phyloP scores from a whole-genome alignment of 2,113 vertebrate genomes.

The Ictidomys tridecemlineatus region DNA sequence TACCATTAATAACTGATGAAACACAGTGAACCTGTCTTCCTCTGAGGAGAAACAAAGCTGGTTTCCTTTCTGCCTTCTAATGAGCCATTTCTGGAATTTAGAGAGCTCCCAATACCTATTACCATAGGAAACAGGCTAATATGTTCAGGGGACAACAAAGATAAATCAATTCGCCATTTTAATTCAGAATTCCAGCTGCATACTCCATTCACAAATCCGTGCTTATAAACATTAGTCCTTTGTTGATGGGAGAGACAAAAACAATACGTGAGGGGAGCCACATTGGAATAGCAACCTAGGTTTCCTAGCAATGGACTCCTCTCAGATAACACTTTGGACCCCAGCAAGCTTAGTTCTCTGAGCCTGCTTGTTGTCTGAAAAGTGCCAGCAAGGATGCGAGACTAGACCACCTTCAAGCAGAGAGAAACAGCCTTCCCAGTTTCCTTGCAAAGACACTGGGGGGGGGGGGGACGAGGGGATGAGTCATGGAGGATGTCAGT shows the following conservation, averaged over 20 bases:
- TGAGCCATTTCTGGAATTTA: conserved; percentile 25
- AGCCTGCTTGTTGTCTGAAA: conserved; percentile 13
- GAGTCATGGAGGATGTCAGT: not conserved
- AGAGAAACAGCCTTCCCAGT: conserved; percentile 10
- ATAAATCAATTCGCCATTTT: conserved; percentile 41
- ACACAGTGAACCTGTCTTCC: conserved; percentile 37
- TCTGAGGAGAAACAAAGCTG: conserved; percentile 17
- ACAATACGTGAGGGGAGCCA: not conserved
- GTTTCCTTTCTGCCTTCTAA: conserved; percentile 43
- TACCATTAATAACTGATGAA: conserved; percentile 31
- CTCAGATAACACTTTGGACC: not conserved
- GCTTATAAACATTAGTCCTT: conserved; percentile 45
- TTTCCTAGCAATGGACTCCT: conserved; percentile 41
- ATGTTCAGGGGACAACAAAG: conserved; percentile 43
- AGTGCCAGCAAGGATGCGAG: not conserved
- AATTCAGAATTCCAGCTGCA: conserved; percentile 25
- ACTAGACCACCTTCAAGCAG: not conserved
- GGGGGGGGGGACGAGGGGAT: not conserved
- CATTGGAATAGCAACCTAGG: not conserved
- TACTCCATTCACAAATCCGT: conserved; percentile 28
- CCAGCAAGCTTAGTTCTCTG: not conserved
- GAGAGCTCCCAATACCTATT: conserved; percentile 11
- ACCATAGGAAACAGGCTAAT: conserved; percentile 28
- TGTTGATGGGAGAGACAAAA: not conserved
- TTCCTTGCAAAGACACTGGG: conserved; percentile 2